A percentile compares a stretch with the other conserved stretches of the same genome.
These are phyloP conservation scores for Lymantria monacha DNA, from an alignment of 2,888 invertebrate species.

Conservation along the genomic window DNA sequence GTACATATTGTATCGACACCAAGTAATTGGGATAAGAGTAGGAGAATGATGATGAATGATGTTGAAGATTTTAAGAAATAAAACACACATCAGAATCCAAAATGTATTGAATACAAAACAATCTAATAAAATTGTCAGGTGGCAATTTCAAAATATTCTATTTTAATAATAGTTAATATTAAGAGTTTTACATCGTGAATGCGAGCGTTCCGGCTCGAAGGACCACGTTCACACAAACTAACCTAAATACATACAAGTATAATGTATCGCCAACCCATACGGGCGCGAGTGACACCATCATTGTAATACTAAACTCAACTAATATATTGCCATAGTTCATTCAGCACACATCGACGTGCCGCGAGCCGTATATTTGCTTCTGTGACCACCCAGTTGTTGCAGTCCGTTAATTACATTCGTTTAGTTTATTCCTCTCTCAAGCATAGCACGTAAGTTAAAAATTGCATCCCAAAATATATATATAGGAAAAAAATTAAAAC, in stretches of 20 bases:
- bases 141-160: conserved; percentile 76
- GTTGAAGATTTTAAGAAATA: conserved; percentile 28
- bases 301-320: conserved; percentile 38
- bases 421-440: not conserved
- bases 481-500: conserved; percentile 39
- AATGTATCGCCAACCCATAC: not conserved
- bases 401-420: not conserved
- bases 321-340: conserved; percentile 26
- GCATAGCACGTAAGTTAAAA: conserved; percentile 9
- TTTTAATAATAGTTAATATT: conserved; percentile 63
- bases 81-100: conserved; percentile 66
- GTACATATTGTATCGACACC: no score
- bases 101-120: conserved; percentile 81
- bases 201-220: conserved; percentile 38
- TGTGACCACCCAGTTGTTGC: not conserved
- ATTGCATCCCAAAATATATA: conserved; percentile 42
- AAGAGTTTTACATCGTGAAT: conserved; percentile 41
- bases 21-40: no score
- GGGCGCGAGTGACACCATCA: conserved; percentile 28
- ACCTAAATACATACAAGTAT: conserved; percentile 38
- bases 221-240: conserved; percentile 49
- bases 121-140: conserved; percentile 75
- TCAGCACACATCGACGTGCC: conserved; percentile 14
- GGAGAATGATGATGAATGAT: no score
- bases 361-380: not conserved